These are phyloP conservation scores for Dorcus parallelipipedus DNA, from an alignment of 2,888 invertebrate genomes.

Conservation along the genomic window DNA sequence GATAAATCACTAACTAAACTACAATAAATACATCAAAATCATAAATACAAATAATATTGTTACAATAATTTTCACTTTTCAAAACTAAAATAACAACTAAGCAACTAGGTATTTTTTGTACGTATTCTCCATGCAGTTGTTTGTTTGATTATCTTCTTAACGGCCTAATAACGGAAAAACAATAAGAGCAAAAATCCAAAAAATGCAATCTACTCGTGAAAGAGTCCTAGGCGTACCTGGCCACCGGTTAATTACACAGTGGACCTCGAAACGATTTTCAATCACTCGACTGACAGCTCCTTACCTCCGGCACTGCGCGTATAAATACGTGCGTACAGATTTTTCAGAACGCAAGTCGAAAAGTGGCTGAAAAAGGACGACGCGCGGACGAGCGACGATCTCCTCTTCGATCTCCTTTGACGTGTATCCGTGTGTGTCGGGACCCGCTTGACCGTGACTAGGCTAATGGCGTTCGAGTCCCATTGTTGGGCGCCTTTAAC, in stretches of 20 bases:
- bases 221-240: slow-evolving; percentile 34
- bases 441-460: slow-evolving; percentile 30
- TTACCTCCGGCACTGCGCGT: slow-evolving; percentile 29
- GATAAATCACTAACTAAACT: too few species aligned
- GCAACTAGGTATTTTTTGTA: slow-evolving; percentile 22
- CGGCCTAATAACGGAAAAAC: slow-evolving; percentile 19
- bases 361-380: slow-evolving; percentile 2
- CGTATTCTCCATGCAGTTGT: background rate
- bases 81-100: too few species aligned
- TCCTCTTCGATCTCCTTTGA: slow-evolving; percentile 29
- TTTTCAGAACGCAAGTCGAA: background rate
- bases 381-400: slow-evolving; percentile 21
- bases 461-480: slow-evolving; percentile 33
- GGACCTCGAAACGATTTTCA: slow-evolving; percentile 37
- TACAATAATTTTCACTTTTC: too few species aligned
- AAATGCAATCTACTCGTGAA: slow-evolving; percentile 26
- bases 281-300: slow-evolving; percentile 38
- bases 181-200: slow-evolving; percentile 23
- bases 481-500: slow-evolving; percentile 33
- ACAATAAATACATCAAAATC: too few species aligned
- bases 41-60: too few species aligned
- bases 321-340: slow-evolving; percentile 17
- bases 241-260: slow-evolving; percentile 43
- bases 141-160: slow-evolving; percentile 7
- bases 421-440: slow-evolving; percentile 17